A percentile compares a stretch with the other conserved stretches of the same genome.
These are phyloP conservation scores for Kryptolebias marmoratus DNA, from an alignment of 2,113 vertebrate species.

Conservation along the genomic window DNA sequence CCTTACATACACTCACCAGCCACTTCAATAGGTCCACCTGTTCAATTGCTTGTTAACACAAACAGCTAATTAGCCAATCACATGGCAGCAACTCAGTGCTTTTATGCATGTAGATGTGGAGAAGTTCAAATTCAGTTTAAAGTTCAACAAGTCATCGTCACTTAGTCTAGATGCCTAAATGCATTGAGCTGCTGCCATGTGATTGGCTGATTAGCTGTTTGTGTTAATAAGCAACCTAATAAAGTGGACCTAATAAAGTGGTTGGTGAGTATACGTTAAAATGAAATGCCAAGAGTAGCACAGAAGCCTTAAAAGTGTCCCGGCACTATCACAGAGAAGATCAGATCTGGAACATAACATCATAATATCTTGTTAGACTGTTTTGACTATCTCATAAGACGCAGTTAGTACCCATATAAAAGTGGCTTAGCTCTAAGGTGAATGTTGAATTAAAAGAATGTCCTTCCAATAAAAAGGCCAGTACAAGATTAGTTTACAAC, in stretches of 20 bases:
- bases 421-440: conserved; percentile 23
- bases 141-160: no score
- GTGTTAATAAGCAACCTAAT: no score
- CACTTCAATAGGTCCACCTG: no score
- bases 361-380: conserved; percentile 46
- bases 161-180: no score
- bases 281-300: conserved; percentile 52
- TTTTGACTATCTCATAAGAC: conserved; percentile 52
- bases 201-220: no score
- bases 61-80: no score
- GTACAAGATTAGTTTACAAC: conserved; percentile 25
- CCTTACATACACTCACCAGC: background rate
- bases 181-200: no score
- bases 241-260: no score
- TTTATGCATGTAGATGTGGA: no score
- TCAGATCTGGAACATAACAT: conserved; percentile 34
- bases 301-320: conserved; percentile 45
- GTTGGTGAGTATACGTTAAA: background rate
- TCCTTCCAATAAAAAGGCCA: conserved; percentile 21
- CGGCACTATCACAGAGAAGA: conserved; percentile 40
- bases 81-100: no score
- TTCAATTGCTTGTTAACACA: no score
- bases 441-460: conserved; percentile 16
- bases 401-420: conserved; percentile 45
- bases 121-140: no score